Conservation (phyloP, 2,113 vertebrate species). For the Pardalotus punctatus region DNA sequence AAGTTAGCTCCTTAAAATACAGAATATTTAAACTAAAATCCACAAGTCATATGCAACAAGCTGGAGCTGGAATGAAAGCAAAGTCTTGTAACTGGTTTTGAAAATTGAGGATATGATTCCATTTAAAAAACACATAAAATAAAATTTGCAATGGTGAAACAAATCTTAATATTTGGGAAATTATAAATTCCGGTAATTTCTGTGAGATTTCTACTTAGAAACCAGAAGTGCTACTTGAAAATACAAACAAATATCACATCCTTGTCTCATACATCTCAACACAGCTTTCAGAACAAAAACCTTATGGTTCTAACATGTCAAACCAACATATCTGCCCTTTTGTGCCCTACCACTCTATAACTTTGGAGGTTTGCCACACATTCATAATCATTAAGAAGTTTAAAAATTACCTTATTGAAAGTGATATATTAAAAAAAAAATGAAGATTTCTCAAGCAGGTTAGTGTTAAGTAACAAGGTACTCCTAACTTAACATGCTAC, state of each 20-base stretch:
- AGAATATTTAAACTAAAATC: neutral
- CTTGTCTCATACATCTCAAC: neutral
- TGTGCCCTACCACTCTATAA: neutral
- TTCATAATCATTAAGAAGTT: constrained; percentile 48
- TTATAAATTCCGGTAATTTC: neutral
- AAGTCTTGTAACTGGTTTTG: neutral
- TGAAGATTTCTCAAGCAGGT: constrained; percentile 5
- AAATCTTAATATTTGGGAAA: neutral
- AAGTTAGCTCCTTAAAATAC: neutral
- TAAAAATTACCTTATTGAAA: constrained; percentile 49
- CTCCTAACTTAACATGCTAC: neutral
- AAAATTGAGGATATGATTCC: neutral
- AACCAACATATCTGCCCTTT: neutral
- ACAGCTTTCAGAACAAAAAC: neutral
- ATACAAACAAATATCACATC: neutral
- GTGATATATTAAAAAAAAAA: neutral
- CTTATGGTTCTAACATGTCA: neutral
- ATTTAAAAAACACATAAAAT: neutral
- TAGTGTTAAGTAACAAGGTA: constrained; percentile 18
- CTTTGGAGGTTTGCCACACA: constrained; percentile 5
- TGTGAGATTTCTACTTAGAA: constrained; percentile 16
- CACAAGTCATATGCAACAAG: neutral
- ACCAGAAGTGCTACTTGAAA: neutral
- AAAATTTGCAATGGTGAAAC: neutral
- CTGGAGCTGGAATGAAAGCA: neutral